Base-by-base conservation (phyloP, 2,113 vertebrate genomes). In the Kobus ellipsiprymnus region DNA sequence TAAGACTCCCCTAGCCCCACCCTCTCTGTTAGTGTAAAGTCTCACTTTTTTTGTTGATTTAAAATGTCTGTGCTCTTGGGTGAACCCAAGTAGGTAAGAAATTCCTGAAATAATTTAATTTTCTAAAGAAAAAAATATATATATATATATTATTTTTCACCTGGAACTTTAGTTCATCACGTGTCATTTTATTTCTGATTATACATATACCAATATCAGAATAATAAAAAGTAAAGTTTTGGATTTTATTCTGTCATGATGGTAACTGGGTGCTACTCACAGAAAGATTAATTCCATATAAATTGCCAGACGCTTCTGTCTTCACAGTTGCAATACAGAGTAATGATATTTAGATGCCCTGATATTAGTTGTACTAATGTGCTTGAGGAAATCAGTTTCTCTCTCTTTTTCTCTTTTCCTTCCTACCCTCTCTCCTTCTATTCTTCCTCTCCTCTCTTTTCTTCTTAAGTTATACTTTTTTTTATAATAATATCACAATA, bases 401-500 rank as follows among this genome's bases (percentile, higher is more conserved):
- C n/a, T 23, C 1, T 54, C 0, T 25, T 0, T 88, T 8, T 36
- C 46, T 48, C 29, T 94, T 1, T 0, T 88, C 82, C 55, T 14
- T 59, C 9, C 0, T 44, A 40, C 36, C 5, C 14, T 23, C n/a
- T 6, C 30, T 44, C 21, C 30, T 12, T 81, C 36, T 7, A 6
- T 48, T 40, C 8, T 59, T 48, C 13, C 9, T 21, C 59, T 19
- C 2, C 54, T 25, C 16, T 40, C 10, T 55, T 13, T 54, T 36
- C 44, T 6, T 44, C 8, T 92, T 19, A 54, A 67, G 5, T 4
- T 27, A 74, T 17, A n/a, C 1, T 46, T 50, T 90, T n/a, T 48
- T 23, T n/a, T 90, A 10, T 13, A 0, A 23, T 57, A 46, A 40
- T 14, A 64, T 15, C 6, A 2, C 12, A 71, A 6, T 57, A 54